A percentile compares a stretch with the other conserved stretches of the same genome.
phyloP scores from a whole-genome alignment of 2,113 vertebrate genomes.

The Nyctereutes procyonoides region DNA sequence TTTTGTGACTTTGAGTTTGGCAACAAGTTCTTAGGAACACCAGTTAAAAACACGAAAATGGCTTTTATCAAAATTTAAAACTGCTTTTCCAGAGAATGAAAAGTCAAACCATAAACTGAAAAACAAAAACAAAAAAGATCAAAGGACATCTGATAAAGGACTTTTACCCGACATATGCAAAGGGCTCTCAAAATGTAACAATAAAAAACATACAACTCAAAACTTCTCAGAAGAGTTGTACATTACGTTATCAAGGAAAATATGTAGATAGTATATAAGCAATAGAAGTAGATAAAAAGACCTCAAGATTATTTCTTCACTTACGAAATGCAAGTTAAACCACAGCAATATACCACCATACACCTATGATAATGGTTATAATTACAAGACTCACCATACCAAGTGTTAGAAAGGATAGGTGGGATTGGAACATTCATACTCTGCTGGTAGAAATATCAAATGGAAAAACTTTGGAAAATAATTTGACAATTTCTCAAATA shows the following conservation, averaged over 20 bases:
- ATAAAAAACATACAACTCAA: neutral
- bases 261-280: neutral
- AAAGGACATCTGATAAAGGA: neutral
- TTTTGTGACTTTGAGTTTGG: neutral
- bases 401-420: neutral
- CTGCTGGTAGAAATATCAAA: neutral
- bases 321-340: neutral
- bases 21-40: neutral
- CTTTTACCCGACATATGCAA: neutral
- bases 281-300: neutral
- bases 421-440: neutral
- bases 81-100: neutral
- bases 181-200: neutral
- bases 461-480: neutral
- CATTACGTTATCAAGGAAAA: neutral
- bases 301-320: neutral
- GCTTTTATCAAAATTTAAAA: neutral
- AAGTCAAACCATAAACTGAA: neutral
- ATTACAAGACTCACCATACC: neutral
- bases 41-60: neutral
- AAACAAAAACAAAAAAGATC: neutral
- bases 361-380: neutral
- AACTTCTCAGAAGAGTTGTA: neutral
- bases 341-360: neutral
- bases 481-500: neutral